Conservation (phyloP, 2,888 invertebrate genomes). For the Eupeodes latifasciatus region DNA sequence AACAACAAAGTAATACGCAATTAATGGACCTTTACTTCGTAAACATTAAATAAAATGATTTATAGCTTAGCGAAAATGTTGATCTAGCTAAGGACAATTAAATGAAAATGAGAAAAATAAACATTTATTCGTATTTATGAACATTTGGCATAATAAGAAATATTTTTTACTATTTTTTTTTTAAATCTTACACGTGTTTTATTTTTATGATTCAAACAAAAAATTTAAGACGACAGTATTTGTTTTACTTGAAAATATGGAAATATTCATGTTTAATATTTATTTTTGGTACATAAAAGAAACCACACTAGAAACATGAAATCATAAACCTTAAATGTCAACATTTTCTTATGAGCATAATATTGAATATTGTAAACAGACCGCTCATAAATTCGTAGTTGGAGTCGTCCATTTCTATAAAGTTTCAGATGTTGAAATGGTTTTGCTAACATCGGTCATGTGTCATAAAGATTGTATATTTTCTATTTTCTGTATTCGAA, state of each 20-base stretch:
- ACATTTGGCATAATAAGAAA: background rate
- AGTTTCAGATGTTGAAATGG: no score
- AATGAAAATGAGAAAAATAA: constrained; percentile 5
- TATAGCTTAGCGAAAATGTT: constrained; percentile 8
- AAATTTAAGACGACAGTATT: background rate
- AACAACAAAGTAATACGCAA: constrained; percentile 13
- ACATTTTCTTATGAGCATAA: no score
- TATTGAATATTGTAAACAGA: no score
- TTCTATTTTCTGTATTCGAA: no score
- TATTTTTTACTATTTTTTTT: background rate
- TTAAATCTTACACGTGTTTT: background rate
- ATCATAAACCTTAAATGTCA: no score
- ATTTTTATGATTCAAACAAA: background rate
- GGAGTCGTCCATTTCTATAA: no score
- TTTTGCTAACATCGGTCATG: no score
- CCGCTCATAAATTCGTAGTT: no score
- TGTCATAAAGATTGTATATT: no score
- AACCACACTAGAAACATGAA: no score
- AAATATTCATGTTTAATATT: background rate
- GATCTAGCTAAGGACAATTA: constrained; percentile 35
- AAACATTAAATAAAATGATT: constrained; percentile 24
- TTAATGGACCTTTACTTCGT: background rate
- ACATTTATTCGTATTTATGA: background rate
- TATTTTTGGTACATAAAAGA: background rate
- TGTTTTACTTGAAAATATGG: background rate